phyloP scores from a whole-genome alignment of 2,888 invertebrate species.

The Epiblema foenella region DNA sequence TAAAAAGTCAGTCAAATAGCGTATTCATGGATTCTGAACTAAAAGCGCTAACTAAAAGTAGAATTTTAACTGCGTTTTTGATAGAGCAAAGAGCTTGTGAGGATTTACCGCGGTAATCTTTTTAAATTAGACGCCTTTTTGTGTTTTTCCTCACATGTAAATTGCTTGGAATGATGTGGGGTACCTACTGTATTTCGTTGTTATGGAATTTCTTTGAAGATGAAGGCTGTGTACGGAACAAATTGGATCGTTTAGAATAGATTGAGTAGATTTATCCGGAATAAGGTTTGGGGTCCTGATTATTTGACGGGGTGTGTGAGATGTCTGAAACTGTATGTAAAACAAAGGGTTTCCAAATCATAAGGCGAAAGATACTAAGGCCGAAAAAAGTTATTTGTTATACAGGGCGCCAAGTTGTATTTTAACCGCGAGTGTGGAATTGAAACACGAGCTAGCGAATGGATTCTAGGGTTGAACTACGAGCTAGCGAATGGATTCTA shows the following conservation, averaged over 20 bases:
- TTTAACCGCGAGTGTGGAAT: too few relatives aligned
- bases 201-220: conserved; percentile 33
- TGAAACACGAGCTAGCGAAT: too few relatives aligned
- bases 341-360: conserved; percentile 1
- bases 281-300: conserved; percentile 12
- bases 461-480: too few relatives aligned
- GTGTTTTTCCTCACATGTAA: conserved; percentile 15
- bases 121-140: conserved; percentile 48
- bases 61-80: not conserved
- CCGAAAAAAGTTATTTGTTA: too few relatives aligned
- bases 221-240: conserved; percentile 28
- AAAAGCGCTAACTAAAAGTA: not conserved
- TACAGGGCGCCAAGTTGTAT: too few relatives aligned
- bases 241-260: conserved; percentile 40
- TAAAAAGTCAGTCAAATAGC: too few relatives aligned
- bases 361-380: too few relatives aligned
- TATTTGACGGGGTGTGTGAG: conserved; percentile 27
- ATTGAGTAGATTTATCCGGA: conserved; percentile 39
- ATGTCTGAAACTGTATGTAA: conserved; percentile 16
- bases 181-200: conserved; percentile 17
- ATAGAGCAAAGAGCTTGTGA: not conserved
- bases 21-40: not conserved
- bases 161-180: conserved; percentile 35
- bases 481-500: too few relatives aligned
- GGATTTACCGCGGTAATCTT: conserved; percentile 44